phyloP scores from a whole-genome alignment of 2,888 invertebrate genomes.

The Thalpophila matura region DNA sequence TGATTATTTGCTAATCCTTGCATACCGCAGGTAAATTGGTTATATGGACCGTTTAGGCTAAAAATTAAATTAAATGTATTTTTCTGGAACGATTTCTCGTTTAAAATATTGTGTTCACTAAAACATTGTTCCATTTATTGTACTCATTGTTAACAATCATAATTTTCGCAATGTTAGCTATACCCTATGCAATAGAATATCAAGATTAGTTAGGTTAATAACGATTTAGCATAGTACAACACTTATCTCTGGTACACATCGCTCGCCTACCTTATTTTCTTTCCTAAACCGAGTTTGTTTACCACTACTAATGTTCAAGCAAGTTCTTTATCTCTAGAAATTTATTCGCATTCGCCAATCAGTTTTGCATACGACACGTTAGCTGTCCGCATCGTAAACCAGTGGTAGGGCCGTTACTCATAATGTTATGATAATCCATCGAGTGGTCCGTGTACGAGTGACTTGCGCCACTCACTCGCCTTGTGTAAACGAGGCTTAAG shows the following conservation, averaged over 20 bases:
- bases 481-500: conserved; percentile 65
- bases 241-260: conserved; percentile 57
- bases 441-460: conserved; percentile 64
- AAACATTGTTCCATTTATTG: conserved; percentile 16
- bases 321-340: conserved; percentile 65
- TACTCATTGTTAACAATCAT: conserved; percentile 36
- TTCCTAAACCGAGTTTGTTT: conserved; percentile 56
- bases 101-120: background rate
- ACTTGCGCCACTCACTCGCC: conserved; percentile 67
- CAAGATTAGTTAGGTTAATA: conserved; percentile 61
- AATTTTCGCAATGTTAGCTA: conserved; percentile 52
- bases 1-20: conserved; percentile 50
- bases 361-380: conserved; percentile 68
- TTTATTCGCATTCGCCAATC: conserved; percentile 65
- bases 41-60: conserved; percentile 15
- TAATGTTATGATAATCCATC: conserved; percentile 70
- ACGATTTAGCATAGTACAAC: conserved; percentile 55
- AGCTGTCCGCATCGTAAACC: conserved; percentile 61
- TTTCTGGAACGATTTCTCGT: too few species aligned
- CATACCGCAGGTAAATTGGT: conserved; percentile 21
- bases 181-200: conserved; percentile 46
- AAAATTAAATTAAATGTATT: background rate
- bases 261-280: conserved; percentile 60
- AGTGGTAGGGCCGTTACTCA: conserved; percentile 67
- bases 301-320: conserved; percentile 64